Evolutionary conservation across 2,113 vertebrate genomes (phyloP), one percentile per base, ranked within the genome.

Genomic region (Asarcornis scutulata): DNA sequence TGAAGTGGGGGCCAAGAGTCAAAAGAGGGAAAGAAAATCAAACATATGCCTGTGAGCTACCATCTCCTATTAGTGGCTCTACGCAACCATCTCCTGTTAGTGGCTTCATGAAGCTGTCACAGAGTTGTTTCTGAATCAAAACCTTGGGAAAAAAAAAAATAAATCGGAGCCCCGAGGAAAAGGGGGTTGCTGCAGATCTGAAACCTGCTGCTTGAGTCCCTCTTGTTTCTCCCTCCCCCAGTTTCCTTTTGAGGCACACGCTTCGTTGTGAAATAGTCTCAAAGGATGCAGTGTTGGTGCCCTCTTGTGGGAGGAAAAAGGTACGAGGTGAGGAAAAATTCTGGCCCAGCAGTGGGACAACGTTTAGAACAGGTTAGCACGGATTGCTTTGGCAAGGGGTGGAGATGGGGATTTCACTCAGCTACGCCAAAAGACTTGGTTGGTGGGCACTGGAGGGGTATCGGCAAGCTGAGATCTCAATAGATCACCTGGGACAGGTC

Each of bases 281-380:
- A 18, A 96, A 82, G 86, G 84, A 96, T 76, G 95, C 92, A 89
- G 89, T 84, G 84, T 92, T 97, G 95, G 95, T 96, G 97, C 98
- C 98, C 98, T 97, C 98, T 97, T 80, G 96, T 98, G 98, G 98
- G 46, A 25, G 36, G 40, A 96, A 82, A 58, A 67, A 18, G 46
- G 38, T 8, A 7, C 0, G 31, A 77, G 18, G 36, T 7, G 46
- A 27, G 29, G 56, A 3, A 62, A 40, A 2, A 15, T 3, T 1
- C 7, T 12, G 63, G 11, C 40, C 21, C 1, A 8, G 32, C 21
- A 27, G 7, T 1, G 36, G 29, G 52, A 55, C 31, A 58, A 36
- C 0, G 9, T 55, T 40, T 9, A 31, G 16, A 88, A 58, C 86
- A 32, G 13, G 46, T 23, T n/a, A 15, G 29, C 75, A 55, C 4